A percentile compares a stretch with the other conserved stretches of the same genome.
phyloP scores from a whole-genome alignment of 1,140 invertebrate species.

The Neomicropteryx cornuta region DNA sequence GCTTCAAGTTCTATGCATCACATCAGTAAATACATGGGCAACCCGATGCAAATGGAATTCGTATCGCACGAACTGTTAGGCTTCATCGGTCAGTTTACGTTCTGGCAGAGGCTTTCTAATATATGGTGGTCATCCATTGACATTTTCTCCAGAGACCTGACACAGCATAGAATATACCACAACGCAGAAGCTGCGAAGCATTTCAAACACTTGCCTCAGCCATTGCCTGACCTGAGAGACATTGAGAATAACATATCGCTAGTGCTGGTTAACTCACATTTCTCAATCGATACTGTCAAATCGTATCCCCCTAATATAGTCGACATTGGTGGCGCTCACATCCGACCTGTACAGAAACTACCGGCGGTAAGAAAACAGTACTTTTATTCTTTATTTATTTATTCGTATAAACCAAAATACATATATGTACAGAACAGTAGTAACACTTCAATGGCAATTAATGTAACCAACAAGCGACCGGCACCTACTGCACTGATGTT shows the following conservation, averaged over 20 bases:
- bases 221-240: slow-evolving; percentile 12
- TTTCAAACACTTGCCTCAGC: slow-evolving; percentile 15
- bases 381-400: too few relatives aligned
- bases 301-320: slow-evolving; percentile 39
- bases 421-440: too few relatives aligned
- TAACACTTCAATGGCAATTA: too few relatives aligned
- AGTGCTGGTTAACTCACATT: slow-evolving; percentile 44
- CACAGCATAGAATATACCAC: slow-evolving; percentile 14
- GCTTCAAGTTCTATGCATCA: slow-evolving; percentile 2
- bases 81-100: slow-evolving; percentile 19
- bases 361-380: too few relatives aligned
- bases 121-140: slow-evolving; percentile 5
- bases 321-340: slow-evolving; percentile 43
- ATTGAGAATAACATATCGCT: slow-evolving; percentile 23
- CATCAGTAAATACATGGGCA: slow-evolving; percentile 20
- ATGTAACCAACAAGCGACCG: too few relatives aligned
- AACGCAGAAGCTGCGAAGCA: slow-evolving; percentile 18
- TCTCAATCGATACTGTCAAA: slow-evolving; percentile 30
- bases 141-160: too few relatives aligned
- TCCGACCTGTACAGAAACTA: slow-evolving; percentile 19
- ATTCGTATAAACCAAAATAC: too few relatives aligned
- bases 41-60: slow-evolving; percentile 29
- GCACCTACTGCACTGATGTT: too few relatives aligned
- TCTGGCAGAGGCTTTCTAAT: slow-evolving; percentile 23
- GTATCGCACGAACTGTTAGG: slow-evolving; percentile 21